Percentiles rank a stretch among this genome's conserved stretches.
Evolutionary conservation across 2,113 vertebrate genomes (phyloP).

Genomic region (Aptenodytes forsteri): DNA sequence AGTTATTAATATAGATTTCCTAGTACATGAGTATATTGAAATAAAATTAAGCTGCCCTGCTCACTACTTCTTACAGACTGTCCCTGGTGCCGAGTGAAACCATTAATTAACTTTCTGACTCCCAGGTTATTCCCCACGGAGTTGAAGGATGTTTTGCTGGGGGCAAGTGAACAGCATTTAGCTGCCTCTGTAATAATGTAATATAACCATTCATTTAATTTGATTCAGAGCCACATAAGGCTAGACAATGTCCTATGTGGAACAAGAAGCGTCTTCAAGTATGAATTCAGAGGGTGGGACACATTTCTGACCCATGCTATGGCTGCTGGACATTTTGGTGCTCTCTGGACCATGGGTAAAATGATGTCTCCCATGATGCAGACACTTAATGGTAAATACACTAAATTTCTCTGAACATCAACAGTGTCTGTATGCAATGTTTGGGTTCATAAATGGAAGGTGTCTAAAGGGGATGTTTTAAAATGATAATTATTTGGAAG

Average conservation of each 20-base stretch:
- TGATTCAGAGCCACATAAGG: constrained; percentile 35
- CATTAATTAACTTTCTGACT: constrained; percentile 55
- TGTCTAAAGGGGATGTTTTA: not conserved
- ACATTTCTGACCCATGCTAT: not conserved
- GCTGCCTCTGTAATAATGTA: constrained; percentile 47
- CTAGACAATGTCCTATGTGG: not conserved
- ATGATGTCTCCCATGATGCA: not conserved
- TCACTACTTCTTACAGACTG: not conserved
- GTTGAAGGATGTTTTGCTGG: constrained; percentile 32
- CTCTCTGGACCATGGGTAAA: not conserved
- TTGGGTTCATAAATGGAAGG: not conserved
- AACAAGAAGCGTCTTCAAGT: not conserved
- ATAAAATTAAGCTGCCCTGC: not conserved
- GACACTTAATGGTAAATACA: not conserved
- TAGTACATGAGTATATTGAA: not conserved
- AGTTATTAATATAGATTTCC: not conserved
- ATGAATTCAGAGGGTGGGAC: constrained; percentile 23
- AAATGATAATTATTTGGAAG: not conserved
- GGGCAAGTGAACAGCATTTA: constrained; percentile 3
- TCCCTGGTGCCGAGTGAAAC: not conserved
- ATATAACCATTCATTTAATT: constrained; percentile 48
- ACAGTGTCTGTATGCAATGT: not conserved
- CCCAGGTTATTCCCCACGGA: not conserved
- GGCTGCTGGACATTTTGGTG: not conserved
- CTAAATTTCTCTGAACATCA: not conserved